Evolutionary conservation across 1,140 invertebrate genomes (phyloP).

Genomic region (Aradophagus sp.): DNA sequence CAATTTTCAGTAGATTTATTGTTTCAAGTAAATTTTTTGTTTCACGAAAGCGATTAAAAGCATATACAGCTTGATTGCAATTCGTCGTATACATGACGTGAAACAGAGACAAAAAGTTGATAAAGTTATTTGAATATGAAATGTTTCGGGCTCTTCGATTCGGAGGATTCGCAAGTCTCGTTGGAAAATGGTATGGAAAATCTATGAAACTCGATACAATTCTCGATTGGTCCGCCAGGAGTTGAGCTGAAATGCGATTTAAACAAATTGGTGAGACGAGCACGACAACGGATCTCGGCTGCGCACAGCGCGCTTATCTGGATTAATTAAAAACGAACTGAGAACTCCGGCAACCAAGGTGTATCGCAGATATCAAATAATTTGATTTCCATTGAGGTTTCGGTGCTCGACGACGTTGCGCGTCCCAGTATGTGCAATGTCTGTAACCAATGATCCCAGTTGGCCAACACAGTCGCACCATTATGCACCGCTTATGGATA

Average conservation of each 20-base stretch:
- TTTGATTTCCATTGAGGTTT: constrained; percentile 60
- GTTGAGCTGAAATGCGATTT: constrained; percentile 65
- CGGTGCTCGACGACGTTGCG: constrained; percentile 40
- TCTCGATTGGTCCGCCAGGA: constrained; percentile 62
- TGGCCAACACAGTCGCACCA: constrained; percentile 34
- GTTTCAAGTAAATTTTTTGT: too few relatives aligned
- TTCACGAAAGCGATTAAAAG: too few relatives aligned
- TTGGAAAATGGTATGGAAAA: constrained; percentile 57
- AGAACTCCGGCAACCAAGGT: constrained; percentile 61
- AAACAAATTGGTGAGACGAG: constrained; percentile 64
- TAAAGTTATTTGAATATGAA: too few relatives aligned
- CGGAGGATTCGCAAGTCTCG: constrained; percentile 16
- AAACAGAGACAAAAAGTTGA: too few relatives aligned
- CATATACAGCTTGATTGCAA: too few relatives aligned
- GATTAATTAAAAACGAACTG: constrained; percentile 70
- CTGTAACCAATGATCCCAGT: constrained; percentile 31
- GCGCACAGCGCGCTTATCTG: constrained; percentile 59
- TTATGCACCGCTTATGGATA: constrained; percentile 61
- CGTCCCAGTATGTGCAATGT: constrained; percentile 22
- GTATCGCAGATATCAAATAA: constrained; percentile 68
- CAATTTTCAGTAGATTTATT: too few relatives aligned
- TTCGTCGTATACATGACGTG: too few relatives aligned
- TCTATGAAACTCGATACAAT: constrained; percentile 57
- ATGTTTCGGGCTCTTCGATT: constrained; percentile 7
- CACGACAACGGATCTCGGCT: constrained; percentile 38